phyloP scores from a whole-genome alignment of 2,888 invertebrate genomes.

The Clivina fossor region DNA sequence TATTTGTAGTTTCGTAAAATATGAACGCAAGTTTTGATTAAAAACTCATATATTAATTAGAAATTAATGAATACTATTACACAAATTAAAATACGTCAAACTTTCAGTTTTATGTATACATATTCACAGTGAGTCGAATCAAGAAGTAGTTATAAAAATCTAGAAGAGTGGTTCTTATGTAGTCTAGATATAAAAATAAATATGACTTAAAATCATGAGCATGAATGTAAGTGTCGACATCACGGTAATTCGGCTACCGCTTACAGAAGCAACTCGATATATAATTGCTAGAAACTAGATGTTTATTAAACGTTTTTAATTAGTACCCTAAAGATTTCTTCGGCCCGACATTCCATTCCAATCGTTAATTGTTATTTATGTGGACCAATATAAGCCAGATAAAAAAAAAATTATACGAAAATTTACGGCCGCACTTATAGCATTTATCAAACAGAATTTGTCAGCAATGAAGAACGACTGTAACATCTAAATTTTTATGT shows the following conservation, averaged over 20 bases:
- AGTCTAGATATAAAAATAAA: too few relatives aligned
- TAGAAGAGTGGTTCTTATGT: too few relatives aligned
- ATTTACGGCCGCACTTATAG: conserved; percentile 23
- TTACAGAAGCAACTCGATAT: conserved; percentile 14
- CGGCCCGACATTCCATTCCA: conserved; percentile 22
- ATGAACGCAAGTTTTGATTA: too few relatives aligned
- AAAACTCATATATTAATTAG: too few relatives aligned
- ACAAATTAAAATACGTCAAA: too few relatives aligned
- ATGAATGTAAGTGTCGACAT: too few relatives aligned
- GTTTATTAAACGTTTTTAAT: conserved; percentile 31
- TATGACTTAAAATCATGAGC: too few relatives aligned
- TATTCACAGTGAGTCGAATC: too few relatives aligned
- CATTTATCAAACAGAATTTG: conserved; percentile 31
- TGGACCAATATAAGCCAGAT: conserved; percentile 16
- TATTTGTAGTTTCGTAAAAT: too few relatives aligned
- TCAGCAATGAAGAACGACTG: conserved; percentile 3
- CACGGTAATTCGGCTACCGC: conserved; percentile 20
- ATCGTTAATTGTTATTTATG: conserved; percentile 31
- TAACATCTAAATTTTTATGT: conserved; percentile 27
- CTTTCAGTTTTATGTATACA: too few relatives aligned
- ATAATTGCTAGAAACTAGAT: conserved; percentile 31
- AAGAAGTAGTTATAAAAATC: too few relatives aligned
- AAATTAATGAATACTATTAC: too few relatives aligned
- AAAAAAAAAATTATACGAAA: conserved; percentile 28
- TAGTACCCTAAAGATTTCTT: conserved; percentile 27